Percentiles rank a stretch among this genome's conserved stretches.
These are phyloP conservation scores for Phallusia fumigata DNA, from an alignment of 23 tunicate species.

Conservation along the genomic window DNA sequence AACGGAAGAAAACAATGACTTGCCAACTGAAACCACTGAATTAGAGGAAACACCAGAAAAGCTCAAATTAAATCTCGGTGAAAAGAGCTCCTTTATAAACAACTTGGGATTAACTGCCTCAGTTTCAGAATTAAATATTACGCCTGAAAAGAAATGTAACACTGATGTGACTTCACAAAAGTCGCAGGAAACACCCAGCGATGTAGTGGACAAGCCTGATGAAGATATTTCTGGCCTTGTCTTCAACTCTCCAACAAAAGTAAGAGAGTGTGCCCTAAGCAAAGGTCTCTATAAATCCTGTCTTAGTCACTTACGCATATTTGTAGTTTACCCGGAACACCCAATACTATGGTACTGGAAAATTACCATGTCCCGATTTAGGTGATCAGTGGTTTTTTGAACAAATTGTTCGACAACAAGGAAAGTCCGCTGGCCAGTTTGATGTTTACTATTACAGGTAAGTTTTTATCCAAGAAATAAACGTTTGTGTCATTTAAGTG, in stretches of 20 bases:
- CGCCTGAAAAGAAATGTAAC: too few relatives aligned
- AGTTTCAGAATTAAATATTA: background rate
- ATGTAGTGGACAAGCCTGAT: background rate
- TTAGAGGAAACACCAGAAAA: background rate
- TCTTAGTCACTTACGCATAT: too few relatives aligned
- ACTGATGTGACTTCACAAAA: too few relatives aligned
- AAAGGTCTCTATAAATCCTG: too few relatives aligned
- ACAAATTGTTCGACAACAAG: slow-evolving; percentile 80
- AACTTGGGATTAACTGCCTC: background rate
- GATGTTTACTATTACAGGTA: slow-evolving; percentile 80
- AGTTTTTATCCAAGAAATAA: too few relatives aligned
- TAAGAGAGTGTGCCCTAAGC: too few relatives aligned
- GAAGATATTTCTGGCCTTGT: background rate
- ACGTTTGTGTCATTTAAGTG: too few relatives aligned
- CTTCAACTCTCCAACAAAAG: background rate
- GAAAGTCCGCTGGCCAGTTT: slow-evolving; percentile 68
- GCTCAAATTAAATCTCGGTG: background rate
- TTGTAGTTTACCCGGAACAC: slow-evolving; percentile 30
- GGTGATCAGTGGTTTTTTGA: slow-evolving; percentile 69
- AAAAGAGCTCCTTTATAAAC: background rate
- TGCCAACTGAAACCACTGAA: background rate
- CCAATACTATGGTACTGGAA: slow-evolving; percentile 58
- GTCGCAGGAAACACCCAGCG: too few relatives aligned
- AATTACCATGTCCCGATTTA: slow-evolving; percentile 63
- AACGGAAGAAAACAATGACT: background rate